phyloP scores from a whole-genome alignment of 2,797 vertebrate genomes.

The Falco novaeseelandiae region DNA sequence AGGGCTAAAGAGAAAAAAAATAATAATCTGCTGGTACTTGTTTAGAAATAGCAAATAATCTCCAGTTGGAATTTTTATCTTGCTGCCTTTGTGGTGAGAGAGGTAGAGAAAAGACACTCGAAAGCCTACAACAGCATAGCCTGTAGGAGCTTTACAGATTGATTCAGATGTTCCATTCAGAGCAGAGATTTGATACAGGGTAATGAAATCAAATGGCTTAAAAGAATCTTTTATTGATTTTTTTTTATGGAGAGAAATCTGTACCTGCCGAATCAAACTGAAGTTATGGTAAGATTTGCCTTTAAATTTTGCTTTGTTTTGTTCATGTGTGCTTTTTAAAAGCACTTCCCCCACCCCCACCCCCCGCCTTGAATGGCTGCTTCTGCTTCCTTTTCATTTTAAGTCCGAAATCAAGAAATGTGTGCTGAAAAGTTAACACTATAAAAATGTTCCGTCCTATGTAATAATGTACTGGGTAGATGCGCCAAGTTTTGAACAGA shows the following conservation, averaged over 20 bases:
- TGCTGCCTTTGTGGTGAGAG: background rate
- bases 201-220: constrained; percentile 22
- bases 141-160: constrained; percentile 39
- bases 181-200: constrained; percentile 14
- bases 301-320: background rate
- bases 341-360: no score
- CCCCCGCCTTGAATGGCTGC: background rate
- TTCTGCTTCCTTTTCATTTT: background rate
- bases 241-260: constrained; percentile 20
- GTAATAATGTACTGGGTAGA: accelerated
- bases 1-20: background rate
- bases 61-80: constrained; percentile 1
- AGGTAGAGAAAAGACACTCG: background rate
- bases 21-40: background rate
- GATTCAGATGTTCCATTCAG: constrained; percentile 41
- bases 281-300: background rate
- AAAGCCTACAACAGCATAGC: background rate
- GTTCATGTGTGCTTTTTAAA: background rate
- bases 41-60: background rate
- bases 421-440: accelerated
- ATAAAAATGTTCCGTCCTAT: accelerated
- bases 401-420: background rate
- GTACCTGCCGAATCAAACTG: background rate
- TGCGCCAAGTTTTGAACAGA: background rate
- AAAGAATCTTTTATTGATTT: constrained; percentile 47